Conservation (phyloP, 2,888 invertebrate species). For the Campoletis raptor region DNA sequence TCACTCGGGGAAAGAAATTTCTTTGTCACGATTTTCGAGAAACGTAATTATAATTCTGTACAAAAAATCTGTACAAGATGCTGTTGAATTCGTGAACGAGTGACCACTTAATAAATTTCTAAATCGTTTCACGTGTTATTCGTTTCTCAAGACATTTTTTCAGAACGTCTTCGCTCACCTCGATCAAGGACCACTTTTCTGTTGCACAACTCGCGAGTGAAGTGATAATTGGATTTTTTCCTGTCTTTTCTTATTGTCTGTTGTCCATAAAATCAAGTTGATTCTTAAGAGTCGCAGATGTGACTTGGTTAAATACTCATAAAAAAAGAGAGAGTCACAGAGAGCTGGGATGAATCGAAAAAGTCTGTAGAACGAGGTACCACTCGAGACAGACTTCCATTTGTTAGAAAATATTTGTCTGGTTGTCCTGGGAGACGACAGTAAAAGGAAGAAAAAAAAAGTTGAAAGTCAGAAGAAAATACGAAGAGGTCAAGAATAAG, state of each 20-base stretch:
- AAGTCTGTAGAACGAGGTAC: constrained; percentile 5
- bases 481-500: constrained; percentile 2
- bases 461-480: background rate
- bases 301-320: background rate
- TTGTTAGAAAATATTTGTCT: constrained; percentile 69
- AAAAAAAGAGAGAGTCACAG: constrained; percentile 6
- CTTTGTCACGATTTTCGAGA: background rate
- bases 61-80: background rate
- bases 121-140: background rate
- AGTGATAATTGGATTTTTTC: background rate
- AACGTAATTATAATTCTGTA: background rate
- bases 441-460: constrained; percentile 9
- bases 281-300: constrained; percentile 24
- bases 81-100: background rate
- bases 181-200: background rate
- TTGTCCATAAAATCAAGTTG: background rate
- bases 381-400: constrained; percentile 63
- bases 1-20: background rate
- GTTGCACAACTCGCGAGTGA: background rate
- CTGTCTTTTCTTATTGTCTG: background rate
- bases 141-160: background rate
- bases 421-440: constrained; percentile 33
- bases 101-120: background rate
- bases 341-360: constrained; percentile 4
- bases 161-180: background rate